These are phyloP conservation scores for Callospermophilus lateralis DNA, from an alignment of 2,113 vertebrate species.

Conservation along the genomic window DNA sequence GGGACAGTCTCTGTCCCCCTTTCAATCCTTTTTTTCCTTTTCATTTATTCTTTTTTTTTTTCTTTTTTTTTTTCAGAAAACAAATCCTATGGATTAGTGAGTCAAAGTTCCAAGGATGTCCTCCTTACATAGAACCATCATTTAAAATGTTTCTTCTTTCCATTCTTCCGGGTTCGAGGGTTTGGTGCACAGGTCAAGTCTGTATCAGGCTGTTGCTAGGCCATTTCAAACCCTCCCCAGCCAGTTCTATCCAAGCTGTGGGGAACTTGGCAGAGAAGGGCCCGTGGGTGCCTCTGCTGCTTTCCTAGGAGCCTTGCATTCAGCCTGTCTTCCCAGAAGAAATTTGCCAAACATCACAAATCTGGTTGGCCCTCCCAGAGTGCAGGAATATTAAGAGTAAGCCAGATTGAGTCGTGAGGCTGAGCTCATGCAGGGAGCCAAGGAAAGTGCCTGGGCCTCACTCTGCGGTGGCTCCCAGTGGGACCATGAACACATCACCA, in stretches of 20 bases:
- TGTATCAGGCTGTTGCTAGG: background rate
- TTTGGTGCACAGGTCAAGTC: background rate
- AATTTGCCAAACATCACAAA: slow-evolving; percentile 54
- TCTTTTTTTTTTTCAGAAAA: background rate
- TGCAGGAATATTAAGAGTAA: background rate
- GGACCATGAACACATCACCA: background rate
- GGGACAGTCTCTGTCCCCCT: background rate
- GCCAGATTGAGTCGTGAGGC: background rate
- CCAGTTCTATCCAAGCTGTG: background rate
- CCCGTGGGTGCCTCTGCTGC: background rate
- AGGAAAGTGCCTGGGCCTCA: background rate
- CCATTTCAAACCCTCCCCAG: background rate
- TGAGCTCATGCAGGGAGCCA: background rate
- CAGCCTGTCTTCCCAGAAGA: slow-evolving; percentile 40
- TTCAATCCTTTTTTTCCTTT: background rate
- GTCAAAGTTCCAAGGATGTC: background rate
- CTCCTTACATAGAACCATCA: background rate
- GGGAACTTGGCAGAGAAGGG: slow-evolving; percentile 2
- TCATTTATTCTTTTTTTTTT: background rate
- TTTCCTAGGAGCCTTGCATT: slow-evolving; percentile 16
- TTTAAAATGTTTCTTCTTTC: background rate
- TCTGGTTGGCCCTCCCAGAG: background rate
- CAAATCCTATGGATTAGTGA: background rate
- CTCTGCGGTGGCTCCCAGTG: background rate
- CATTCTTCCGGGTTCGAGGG: background rate